phyloP scores from a whole-genome alignment of 2,888 invertebrate genomes.

The Meteorus cinctellus region DNA sequence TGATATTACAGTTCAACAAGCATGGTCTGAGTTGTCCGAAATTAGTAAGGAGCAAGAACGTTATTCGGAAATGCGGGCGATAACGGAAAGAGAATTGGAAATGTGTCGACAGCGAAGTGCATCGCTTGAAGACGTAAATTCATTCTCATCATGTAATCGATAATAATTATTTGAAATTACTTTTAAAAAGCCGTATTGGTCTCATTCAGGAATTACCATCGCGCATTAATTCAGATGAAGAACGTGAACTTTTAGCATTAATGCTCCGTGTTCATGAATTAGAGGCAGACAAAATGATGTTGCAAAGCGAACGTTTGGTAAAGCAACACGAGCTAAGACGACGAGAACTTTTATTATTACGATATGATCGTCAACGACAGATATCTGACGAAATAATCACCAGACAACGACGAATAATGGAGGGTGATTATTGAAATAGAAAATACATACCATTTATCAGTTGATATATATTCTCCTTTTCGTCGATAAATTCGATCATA shows the following conservation, averaged over 20 bases:
- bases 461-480: too few relatives aligned
- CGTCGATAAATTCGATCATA: too few relatives aligned
- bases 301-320: slow-evolving; percentile 90
- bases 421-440: slow-evolving; percentile 74
- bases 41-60: slow-evolving; percentile 90
- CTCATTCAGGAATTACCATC: slow-evolving; percentile 84
- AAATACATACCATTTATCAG: neutral
- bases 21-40: slow-evolving; percentile 88
- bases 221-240: slow-evolving; percentile 89
- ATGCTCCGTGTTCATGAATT: slow-evolving; percentile 94
- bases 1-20: slow-evolving; percentile 83
- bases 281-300: slow-evolving; percentile 94
- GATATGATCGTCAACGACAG: slow-evolving; percentile 88
- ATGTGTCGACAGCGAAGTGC: slow-evolving; percentile 85
- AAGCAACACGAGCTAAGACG: slow-evolving; percentile 90
- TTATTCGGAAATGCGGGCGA: slow-evolving; percentile 83
- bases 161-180: neutral
- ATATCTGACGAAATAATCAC: slow-evolving; percentile 95
- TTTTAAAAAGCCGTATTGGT: slow-evolving; percentile 1
- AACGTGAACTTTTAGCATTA: slow-evolving; percentile 89
- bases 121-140: slow-evolving; percentile 86
- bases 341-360: slow-evolving; percentile 86
- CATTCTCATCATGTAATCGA: neutral
- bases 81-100: slow-evolving; percentile 88
- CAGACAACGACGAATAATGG: slow-evolving; percentile 87